Base-by-base conservation (phyloP, 2,888 invertebrate genomes). In the Leptarthrus brevirostris region DNA sequence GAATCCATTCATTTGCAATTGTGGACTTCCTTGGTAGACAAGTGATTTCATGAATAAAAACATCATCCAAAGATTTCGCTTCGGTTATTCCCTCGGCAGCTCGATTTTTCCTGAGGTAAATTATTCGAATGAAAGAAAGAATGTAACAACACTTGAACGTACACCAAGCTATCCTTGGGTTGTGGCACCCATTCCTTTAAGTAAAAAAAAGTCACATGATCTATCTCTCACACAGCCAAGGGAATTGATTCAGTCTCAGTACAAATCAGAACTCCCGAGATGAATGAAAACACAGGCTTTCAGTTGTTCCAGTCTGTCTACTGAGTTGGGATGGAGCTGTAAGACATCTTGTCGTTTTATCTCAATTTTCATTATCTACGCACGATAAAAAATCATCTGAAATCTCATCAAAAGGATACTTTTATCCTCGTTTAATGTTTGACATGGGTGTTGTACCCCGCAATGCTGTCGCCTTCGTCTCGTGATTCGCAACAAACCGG, bases 341-440 rank as follows among this genome's bases (percentile, higher is more conserved):
- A 18, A 61, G 20, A 36, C 36, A 61, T 61, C 58, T 12, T n/a
- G 10, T 18, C 36, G 36, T 36, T 61, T 61, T 61, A 61, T 61
- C 58, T 61, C 36, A 61, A 61, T 61, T 61, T 61, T 61, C 58
- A 61, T 61, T 61, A 61, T 61, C 36, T 61, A 61, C 58, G 58
- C 58, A 61, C 58, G 58, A 61, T 61, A 61, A 61, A 61, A 26
- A 61, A 61, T 34, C 58, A 61, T 61, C 18, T 36, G 20, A 61
- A 34, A 34, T 61, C 34, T 30, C 58, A 61, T 40, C 58, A 61
- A 61, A 61, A 61, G 36, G 58, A 3, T 61, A 3, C 36, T 30
- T 61, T 61, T 36, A 61, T 61, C 36, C 58, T 54, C 36, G 18
- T 61, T 61, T 61, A 36, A 61, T 61, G 58, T 34, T 61, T 61